Evolutionary conservation across 2,113 vertebrate species (phyloP).

Genomic region (Chlorodrepanis virens): DNA sequence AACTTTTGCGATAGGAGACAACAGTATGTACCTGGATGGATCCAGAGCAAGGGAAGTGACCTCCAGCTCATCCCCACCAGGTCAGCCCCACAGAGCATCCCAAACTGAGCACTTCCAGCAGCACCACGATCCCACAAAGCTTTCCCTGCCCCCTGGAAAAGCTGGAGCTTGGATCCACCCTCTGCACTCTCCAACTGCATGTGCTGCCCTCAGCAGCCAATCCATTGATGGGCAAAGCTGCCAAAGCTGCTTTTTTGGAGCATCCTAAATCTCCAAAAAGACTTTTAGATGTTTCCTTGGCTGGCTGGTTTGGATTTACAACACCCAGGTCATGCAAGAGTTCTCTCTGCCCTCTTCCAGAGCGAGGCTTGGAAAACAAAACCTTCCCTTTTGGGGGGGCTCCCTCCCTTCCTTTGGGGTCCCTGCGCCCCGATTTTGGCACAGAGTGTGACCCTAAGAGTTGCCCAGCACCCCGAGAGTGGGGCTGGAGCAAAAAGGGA

Average conservation of each 20-base stretch:
- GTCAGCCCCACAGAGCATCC: neutral
- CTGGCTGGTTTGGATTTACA: neutral
- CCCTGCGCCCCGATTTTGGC: rapidly evolving
- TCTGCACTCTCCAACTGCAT: rapidly evolving
- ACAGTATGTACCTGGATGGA: neutral
- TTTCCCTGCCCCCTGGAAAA: neutral
- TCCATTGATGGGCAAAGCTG: neutral
- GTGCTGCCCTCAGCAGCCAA: rapidly evolving
- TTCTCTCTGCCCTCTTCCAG: neutral
- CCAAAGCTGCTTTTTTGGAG: neutral
- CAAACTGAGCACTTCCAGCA: neutral
- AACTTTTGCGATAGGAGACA: too few species aligned
- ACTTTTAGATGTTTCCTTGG: neutral
- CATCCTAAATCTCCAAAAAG: neutral
- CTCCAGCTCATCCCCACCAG: rapidly evolving
- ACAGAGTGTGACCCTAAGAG: rapidly evolving
- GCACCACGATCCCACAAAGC: rapidly evolving
- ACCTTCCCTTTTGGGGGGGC: neutral
- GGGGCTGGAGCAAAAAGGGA: rapidly evolving
- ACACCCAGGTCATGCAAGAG: rapidly evolving
- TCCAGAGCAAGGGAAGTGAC: neutral
- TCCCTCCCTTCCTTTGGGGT: neutral
- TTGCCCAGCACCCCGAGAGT: rapidly evolving
- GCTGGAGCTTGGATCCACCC: neutral
- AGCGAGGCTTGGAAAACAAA: neutral